phyloP scores from a whole-genome alignment of 2,797 vertebrate genomes.

The Spinus olivaceus region DNA sequence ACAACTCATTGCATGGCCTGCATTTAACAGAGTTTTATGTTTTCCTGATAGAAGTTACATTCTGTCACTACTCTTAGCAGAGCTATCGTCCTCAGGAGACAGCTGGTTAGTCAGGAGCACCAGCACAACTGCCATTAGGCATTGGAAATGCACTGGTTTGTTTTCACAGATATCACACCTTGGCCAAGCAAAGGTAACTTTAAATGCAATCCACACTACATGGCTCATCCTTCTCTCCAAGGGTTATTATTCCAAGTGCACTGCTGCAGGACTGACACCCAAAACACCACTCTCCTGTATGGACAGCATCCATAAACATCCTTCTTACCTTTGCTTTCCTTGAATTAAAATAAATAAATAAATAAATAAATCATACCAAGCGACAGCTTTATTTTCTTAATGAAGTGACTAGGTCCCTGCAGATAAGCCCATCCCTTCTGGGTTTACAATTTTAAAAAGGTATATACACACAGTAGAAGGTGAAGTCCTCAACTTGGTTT shows the following conservation, averaged over 20 bases:
- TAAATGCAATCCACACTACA: not conserved
- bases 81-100: not conserved
- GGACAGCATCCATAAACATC: not conserved
- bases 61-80: conserved; percentile 17
- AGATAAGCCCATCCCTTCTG: not conserved
- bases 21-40: conserved; percentile 13
- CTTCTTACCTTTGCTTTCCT: not conserved
- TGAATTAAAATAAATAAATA: not conserved
- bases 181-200: not conserved
- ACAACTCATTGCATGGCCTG: conserved; percentile 23
- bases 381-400: not conserved
- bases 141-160: not conserved
- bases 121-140: not conserved
- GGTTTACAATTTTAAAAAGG: not conserved
- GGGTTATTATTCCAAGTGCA: not conserved
- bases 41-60: not conserved
- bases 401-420: not conserved
- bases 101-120: not conserved
- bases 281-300: not conserved
- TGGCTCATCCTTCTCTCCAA: not conserved
- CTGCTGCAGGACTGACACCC: not conserved
- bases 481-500: not conserved
- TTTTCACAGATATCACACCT: not conserved
- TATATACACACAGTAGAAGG: not conserved
- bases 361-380: not conserved